Conservation (phyloP, 2,113 vertebrate species). For the Grantiella picta region DNA sequence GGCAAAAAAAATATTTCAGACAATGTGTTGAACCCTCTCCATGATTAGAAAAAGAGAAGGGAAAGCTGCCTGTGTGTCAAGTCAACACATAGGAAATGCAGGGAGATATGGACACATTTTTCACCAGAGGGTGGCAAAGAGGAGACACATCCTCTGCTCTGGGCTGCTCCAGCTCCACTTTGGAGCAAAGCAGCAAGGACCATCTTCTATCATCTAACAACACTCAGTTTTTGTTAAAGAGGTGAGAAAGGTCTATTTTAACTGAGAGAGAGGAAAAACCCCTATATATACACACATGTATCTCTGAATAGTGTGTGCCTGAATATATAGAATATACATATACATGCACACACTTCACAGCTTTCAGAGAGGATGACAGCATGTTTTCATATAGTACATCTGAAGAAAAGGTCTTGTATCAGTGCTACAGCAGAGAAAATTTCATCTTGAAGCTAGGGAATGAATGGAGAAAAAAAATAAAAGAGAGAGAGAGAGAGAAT, state of each 20-base stretch:
- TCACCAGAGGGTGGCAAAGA: background rate
- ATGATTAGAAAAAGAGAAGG: background rate
- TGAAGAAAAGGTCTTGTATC: background rate
- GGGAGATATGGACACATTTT: background rate
- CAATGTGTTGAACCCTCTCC: background rate
- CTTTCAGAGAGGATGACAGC: background rate
- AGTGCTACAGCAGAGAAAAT: background rate
- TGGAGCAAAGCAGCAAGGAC: background rate
- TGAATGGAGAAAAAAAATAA: background rate
- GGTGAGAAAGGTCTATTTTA: background rate
- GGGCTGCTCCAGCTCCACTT: background rate
- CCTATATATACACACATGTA: fast-evolving
- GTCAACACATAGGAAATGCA: background rate
- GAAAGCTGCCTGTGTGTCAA: background rate
- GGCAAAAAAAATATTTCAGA: background rate
- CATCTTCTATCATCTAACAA: background rate
- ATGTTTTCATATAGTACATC: background rate
- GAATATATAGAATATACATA: background rate
- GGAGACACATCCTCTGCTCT: background rate
- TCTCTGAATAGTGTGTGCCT: background rate
- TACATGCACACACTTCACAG: background rate
- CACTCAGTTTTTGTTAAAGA: background rate
- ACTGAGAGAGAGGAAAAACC: background rate
- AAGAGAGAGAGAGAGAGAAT: background rate
- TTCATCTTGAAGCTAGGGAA: background rate